phyloP scores from a whole-genome alignment of 2,888 invertebrate genomes.

The Brassicogethes aeneus region DNA sequence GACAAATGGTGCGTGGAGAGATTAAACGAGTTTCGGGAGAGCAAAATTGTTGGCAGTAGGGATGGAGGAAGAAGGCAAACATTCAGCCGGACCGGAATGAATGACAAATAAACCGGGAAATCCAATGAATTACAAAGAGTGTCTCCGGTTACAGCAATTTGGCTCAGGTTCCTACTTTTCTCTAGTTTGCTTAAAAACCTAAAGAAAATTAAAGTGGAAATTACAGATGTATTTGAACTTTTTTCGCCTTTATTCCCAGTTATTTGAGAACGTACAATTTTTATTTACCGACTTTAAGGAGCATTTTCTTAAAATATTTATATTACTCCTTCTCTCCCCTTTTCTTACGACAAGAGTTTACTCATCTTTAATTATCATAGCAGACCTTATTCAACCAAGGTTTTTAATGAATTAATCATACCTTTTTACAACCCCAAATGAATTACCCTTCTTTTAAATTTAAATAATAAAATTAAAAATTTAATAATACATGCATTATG shows the following conservation, averaged over 20 bases:
- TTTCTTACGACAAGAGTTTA: no score
- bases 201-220: conserved; percentile 36
- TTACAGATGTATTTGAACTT: conserved; percentile 29
- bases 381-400: no score
- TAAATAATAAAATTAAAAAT: no score
- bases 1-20: conserved; percentile 41
- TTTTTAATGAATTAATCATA: no score
- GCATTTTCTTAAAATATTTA: no score
- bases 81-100: conserved; percentile 37
- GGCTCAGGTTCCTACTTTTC: conserved; percentile 29
- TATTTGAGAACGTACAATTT: conserved; percentile 9
- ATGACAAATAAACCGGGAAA: conserved; percentile 42
- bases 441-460: no score
- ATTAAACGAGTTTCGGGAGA: conserved; percentile 32
- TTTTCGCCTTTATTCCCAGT: conserved; percentile 9
- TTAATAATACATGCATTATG: no score
- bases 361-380: no score
- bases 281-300: no score
- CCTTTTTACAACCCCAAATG: no score
- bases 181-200: conserved; percentile 28
- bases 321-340: no score
- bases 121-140: conserved; percentile 43
- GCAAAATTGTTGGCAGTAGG: conserved; percentile 16
- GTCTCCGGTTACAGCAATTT: conserved; percentile 38
- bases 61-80: conserved; percentile 24